phyloP scores from a whole-genome alignment of 2,888 invertebrate species.

The Eustalomyia histrio region DNA sequence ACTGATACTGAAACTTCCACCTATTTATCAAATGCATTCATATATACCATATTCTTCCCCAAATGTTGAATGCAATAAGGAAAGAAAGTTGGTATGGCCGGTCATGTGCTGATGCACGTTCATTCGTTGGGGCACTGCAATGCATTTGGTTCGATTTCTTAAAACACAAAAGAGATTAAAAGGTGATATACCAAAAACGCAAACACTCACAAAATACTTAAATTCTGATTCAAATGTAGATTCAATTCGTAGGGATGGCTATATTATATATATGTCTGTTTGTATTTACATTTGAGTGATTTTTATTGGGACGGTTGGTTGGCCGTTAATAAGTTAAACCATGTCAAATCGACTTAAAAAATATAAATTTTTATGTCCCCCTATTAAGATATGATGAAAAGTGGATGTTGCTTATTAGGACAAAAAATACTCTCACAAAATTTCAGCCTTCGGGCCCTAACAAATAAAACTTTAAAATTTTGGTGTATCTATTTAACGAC shows the following conservation, averaged over 20 bases:
- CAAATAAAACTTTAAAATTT: no score
- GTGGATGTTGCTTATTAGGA: no score
- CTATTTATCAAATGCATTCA: no score
- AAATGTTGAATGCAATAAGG: slow-evolving; percentile 34
- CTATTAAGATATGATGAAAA: no score
- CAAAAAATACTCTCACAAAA: no score
- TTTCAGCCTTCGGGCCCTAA: no score
- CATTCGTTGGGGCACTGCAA: neutral
- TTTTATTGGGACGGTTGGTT: neutral
- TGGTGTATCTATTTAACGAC: no score
- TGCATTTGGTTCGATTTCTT: slow-evolving; percentile 7
- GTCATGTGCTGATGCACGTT: slow-evolving; percentile 14
- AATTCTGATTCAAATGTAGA: slow-evolving; percentile 2
- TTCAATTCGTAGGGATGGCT: neutral
- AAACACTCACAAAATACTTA: neutral
- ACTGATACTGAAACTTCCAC: slow-evolving; percentile 34
- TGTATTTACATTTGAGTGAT: neutral
- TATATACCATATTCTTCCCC: neutral
- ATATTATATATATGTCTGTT: no score
- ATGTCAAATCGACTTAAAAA: no score
- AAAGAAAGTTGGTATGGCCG: slow-evolving; percentile 33
- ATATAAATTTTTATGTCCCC: no score
- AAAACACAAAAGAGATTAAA: slow-evolving; percentile 24
- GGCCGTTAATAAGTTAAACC: neutral
- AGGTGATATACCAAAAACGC: slow-evolving; percentile 5